These are phyloP conservation scores for Charaxes varanes DNA, from an alignment of 1,140 invertebrate genomes.

Conservation along the genomic window DNA sequence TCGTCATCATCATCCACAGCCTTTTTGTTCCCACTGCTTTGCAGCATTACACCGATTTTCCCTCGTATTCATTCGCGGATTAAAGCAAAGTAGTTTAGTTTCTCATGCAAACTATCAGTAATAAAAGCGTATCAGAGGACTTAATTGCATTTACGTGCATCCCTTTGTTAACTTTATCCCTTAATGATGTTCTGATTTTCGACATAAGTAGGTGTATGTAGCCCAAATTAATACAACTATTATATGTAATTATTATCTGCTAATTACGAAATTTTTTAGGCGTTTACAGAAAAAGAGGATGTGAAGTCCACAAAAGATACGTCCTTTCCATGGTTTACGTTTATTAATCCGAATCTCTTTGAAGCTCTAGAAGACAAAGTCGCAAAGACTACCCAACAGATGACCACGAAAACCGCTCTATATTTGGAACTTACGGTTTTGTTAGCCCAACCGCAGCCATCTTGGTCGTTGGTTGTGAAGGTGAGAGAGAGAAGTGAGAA, in stretches of 20 bases:
- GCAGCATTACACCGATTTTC: too few species aligned
- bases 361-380: constrained; percentile 62
- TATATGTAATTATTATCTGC: background rate
- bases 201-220: too few species aligned
- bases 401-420: constrained; percentile 75
- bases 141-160: too few species aligned
- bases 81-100: too few species aligned
- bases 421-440: constrained; percentile 82
- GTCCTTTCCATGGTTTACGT: constrained; percentile 79
- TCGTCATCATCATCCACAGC: too few species aligned
- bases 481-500: too few species aligned
- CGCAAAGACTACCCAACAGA: constrained; percentile 66
- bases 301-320: constrained; percentile 46
- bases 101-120: too few species aligned
- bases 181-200: too few species aligned
- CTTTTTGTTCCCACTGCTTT: too few species aligned
- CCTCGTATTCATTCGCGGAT: too few species aligned
- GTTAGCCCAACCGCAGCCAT: constrained; percentile 83
- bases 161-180: background rate
- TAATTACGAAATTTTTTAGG: constrained; percentile 34
- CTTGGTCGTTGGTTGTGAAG: constrained; percentile 83
- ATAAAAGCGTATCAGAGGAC: too few species aligned
- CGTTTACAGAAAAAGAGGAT: constrained; percentile 42
- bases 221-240: too few species aligned
- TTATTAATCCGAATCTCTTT: constrained; percentile 78